These are phyloP conservation scores for Euglossa dilemma DNA, from an alignment of 1,140 invertebrate genomes.

Conservation along the genomic window DNA sequence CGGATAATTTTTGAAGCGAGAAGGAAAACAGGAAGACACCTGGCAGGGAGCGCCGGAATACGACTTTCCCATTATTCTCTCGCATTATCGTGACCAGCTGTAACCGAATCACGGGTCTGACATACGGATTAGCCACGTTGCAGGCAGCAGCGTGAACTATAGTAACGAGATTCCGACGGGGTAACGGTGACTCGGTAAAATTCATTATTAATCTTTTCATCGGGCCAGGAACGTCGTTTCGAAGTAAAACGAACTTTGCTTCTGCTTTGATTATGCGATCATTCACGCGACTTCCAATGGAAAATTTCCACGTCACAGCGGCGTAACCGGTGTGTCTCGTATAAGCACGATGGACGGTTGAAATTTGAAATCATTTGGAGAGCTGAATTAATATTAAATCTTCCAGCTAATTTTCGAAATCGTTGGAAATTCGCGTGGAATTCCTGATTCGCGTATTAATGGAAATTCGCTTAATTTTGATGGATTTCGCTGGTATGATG, in stretches of 20 bases:
- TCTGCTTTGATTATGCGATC: background rate
- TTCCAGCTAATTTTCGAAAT: no score
- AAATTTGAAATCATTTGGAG: no score
- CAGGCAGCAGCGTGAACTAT: background rate
- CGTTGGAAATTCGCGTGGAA: no score
- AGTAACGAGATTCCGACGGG: conserved; percentile 4
- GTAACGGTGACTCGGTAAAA: background rate
- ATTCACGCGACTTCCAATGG: background rate
- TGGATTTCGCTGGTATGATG: no score
- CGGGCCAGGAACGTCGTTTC: background rate
- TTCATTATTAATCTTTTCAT: conserved; percentile 3
- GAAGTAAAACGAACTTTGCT: background rate
- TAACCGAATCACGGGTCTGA: background rate
- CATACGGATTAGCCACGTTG: background rate
- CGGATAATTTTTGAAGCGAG: background rate
- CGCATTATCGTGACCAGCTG: background rate
- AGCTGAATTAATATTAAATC: no score
- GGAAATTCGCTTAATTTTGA: no score
- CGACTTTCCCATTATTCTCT: conserved; percentile 6
- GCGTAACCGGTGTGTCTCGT: no score
- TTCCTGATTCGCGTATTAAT: no score
- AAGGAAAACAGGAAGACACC: background rate
- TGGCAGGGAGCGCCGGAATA: background rate
- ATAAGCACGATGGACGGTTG: no score
- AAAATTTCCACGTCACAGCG: background rate